These are phyloP conservation scores for Propithecus deckenii DNA, from an alignment of 2,797 vertebrate species.

Conservation along the genomic window DNA sequence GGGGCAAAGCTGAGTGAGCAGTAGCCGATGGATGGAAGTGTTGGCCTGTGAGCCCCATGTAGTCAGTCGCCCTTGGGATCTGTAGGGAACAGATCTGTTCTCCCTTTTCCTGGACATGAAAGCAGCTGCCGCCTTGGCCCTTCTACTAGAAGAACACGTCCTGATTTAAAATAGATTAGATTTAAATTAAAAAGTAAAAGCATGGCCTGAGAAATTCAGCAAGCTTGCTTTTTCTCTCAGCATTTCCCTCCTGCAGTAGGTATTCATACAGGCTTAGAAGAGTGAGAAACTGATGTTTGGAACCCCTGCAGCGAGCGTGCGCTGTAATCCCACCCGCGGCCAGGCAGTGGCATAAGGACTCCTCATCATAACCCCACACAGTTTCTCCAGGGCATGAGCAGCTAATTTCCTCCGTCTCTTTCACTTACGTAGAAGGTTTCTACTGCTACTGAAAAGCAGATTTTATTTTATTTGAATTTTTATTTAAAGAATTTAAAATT, in stretches of 20 bases:
- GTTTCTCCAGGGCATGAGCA: neutral
- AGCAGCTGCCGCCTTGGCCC: neutral
- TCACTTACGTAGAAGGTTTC: neutral
- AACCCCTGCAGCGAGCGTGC: fast-evolving
- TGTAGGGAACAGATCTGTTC: neutral
- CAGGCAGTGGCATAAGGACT: neutral
- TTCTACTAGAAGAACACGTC: neutral
- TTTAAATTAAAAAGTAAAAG: neutral
- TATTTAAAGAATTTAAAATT: neutral
- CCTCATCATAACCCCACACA: fast-evolving
- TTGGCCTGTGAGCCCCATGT: neutral
- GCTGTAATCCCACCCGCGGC: fast-evolving
- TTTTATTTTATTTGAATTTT: neutral
- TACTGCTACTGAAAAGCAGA: neutral
- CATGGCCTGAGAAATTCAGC: neutral
- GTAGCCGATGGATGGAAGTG: neutral
- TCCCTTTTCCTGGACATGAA: neutral
- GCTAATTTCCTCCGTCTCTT: neutral
- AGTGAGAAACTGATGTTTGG: neutral
- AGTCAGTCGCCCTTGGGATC: too few species aligned
- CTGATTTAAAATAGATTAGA: neutral
- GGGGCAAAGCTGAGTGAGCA: neutral
- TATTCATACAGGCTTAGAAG: neutral
- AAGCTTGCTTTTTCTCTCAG: neutral
- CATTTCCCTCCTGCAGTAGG: neutral